These are phyloP conservation scores for Oceanodroma tethys DNA, from an alignment of 2,113 vertebrate species.

Conservation along the genomic window DNA sequence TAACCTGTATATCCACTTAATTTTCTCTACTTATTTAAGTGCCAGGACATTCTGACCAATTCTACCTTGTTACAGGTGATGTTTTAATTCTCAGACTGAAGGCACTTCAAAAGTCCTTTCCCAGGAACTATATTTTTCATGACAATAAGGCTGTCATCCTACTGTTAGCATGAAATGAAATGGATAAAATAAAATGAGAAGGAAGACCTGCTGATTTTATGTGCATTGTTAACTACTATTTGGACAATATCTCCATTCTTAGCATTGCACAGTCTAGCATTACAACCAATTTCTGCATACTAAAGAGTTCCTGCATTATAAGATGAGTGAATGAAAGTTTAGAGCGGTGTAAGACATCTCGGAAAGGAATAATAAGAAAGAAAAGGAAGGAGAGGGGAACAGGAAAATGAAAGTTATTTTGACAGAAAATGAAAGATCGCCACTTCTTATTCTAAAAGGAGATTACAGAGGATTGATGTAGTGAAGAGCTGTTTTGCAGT, in stretches of 20 bases:
- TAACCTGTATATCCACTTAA: background rate
- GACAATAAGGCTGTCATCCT: background rate
- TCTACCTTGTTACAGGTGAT: background rate
- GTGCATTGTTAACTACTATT: background rate
- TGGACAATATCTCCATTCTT: slow-evolving; percentile 13
- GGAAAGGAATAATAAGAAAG: background rate
- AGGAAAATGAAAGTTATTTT: background rate
- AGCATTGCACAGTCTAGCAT: background rate
- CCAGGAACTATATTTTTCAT: background rate
- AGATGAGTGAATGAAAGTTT: background rate
- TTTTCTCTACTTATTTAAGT: background rate
- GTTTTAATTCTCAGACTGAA: slow-evolving; percentile 30
- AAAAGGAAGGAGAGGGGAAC: background rate
- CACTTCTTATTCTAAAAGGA: background rate
- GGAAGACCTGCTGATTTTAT: slow-evolving; percentile 3
- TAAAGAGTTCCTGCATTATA: background rate
- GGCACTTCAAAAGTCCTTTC: background rate
- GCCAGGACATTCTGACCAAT: background rate
- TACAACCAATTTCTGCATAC: background rate
- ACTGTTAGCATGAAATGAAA: background rate
- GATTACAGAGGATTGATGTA: background rate
- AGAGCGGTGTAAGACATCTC: background rate
- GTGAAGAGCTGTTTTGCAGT: background rate
- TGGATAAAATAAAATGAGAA: background rate
- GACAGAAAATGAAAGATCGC: background rate